Conservation (phyloP, 2,888 invertebrate species). For the Tridacna crocea region DNA sequence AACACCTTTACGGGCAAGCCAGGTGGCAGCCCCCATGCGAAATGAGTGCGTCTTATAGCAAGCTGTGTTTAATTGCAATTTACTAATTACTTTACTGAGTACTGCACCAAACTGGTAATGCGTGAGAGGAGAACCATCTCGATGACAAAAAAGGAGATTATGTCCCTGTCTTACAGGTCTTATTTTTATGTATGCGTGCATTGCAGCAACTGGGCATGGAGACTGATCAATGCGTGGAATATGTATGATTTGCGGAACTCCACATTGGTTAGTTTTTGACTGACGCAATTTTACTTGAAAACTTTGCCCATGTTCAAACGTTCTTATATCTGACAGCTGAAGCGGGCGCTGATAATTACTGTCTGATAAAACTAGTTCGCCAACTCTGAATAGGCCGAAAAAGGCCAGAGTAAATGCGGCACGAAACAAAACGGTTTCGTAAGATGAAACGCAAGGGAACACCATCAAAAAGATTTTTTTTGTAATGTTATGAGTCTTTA, state of each 20-base stretch:
- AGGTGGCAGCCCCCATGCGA: constrained; percentile 7
- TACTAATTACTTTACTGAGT: background rate
- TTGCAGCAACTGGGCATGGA: constrained; percentile 11
- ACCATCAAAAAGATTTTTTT: too few relatives aligned
- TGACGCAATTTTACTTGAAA: too few relatives aligned
- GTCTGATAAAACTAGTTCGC: too few relatives aligned
- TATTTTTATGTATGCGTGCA: background rate
- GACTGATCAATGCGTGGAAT: background rate
- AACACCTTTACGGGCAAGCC: constrained; percentile 3
- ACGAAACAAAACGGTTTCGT: too few relatives aligned
- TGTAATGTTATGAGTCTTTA: too few relatives aligned
- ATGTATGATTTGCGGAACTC: background rate
- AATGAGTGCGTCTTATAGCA: constrained; percentile 8
- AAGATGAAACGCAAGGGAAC: too few relatives aligned
- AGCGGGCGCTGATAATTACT: too few relatives aligned
- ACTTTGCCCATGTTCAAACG: too few relatives aligned
- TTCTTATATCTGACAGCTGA: too few relatives aligned
- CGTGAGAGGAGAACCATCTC: background rate
- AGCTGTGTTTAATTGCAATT: background rate
- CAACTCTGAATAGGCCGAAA: too few relatives aligned
- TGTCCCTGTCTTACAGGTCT: background rate
- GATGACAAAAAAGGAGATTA: constrained; percentile 20
- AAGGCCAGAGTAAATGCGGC: too few relatives aligned
- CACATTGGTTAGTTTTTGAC: constrained; percentile 23
- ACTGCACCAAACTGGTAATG: constrained; percentile 24